phyloP scores from a whole-genome alignment of 2,888 invertebrate genomes.

The Andrena trimmerana region DNA sequence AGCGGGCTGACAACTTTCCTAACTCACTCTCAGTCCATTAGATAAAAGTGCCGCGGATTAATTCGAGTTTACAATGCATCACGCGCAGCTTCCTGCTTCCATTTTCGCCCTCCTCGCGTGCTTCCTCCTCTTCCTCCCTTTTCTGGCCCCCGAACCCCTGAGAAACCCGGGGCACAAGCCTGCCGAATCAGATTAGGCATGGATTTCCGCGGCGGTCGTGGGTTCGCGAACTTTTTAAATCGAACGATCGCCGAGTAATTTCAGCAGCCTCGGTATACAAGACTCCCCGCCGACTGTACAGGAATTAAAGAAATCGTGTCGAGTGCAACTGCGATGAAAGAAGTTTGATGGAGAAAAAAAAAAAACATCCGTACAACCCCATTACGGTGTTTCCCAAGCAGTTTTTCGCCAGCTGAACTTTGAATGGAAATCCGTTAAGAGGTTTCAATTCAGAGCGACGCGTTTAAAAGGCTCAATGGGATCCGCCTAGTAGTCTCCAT shows the following conservation, averaged over 20 bases:
- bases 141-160: background rate
- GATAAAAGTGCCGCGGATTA: conserved; percentile 10
- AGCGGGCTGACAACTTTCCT: conserved; percentile 41
- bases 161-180: background rate
- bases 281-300: too few species aligned
- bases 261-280: too few species aligned
- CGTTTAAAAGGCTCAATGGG: background rate
- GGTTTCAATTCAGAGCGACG: background rate
- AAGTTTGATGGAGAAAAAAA: background rate
- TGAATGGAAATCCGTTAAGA: conserved; percentile 9
- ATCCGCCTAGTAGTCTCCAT: background rate
- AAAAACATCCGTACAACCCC: background rate
- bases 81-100: too few species aligned
- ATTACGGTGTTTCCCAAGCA: background rate
- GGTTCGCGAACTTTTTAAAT: background rate
- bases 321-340: too few species aligned
- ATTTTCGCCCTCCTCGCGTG: too few species aligned
- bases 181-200: background rate
- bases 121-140: background rate
- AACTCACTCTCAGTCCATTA: conserved; percentile 20
- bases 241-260: conserved; percentile 1
- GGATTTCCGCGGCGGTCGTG: background rate
- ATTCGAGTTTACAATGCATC: conserved; percentile 4
- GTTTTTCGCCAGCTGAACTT: conserved; percentile 4
- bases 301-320: too few species aligned